These are phyloP conservation scores for Neria commutata DNA, from an alignment of 2,888 invertebrate genomes.

Conservation along the genomic window DNA sequence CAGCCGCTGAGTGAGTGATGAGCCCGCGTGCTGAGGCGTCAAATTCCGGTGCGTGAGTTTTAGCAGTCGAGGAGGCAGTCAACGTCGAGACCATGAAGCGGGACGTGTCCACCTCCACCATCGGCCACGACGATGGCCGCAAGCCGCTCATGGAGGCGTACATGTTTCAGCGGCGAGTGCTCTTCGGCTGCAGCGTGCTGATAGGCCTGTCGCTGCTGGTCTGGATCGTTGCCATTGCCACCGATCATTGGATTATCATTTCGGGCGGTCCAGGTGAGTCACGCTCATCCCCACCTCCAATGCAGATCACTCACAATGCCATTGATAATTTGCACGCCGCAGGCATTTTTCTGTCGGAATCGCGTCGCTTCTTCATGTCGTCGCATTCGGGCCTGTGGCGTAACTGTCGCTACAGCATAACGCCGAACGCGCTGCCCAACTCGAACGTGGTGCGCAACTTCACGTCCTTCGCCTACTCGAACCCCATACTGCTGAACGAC, in stretches of 20 bases:
- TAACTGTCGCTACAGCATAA: conserved; percentile 57
- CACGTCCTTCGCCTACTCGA: conserved; percentile 62
- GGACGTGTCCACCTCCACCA: conserved; percentile 67
- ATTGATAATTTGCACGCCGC: conserved; percentile 32
- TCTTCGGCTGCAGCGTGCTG: conserved; percentile 72
- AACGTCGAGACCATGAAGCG: conserved; percentile 47
- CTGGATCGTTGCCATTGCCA: conserved; percentile 77
- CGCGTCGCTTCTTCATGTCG: conserved; percentile 68
- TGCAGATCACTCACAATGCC: neutral
- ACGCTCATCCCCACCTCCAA: neutral
- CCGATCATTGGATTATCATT: conserved; percentile 76
- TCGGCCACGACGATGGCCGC: conserved; percentile 67
- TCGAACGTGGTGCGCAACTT: conserved; percentile 65
- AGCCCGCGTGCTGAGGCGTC: no score
- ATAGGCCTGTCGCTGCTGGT: conserved; percentile 71
- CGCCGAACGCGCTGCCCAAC: conserved; percentile 63
- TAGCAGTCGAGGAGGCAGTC: no score
- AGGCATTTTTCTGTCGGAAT: conserved; percentile 67
- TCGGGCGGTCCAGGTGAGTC: conserved; percentile 55
- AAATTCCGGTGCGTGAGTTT: no score
- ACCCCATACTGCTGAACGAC: conserved; percentile 43
- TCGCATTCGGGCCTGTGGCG: conserved; percentile 76
- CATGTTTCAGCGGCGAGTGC: conserved; percentile 73
- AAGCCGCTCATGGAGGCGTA: conserved; percentile 68
- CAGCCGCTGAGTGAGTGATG: no score